A percentile compares a stretch with the other conserved stretches of the same genome.
phyloP scores from a whole-genome alignment of 2,113 vertebrate species.

The Crypturellus undulatus region DNA sequence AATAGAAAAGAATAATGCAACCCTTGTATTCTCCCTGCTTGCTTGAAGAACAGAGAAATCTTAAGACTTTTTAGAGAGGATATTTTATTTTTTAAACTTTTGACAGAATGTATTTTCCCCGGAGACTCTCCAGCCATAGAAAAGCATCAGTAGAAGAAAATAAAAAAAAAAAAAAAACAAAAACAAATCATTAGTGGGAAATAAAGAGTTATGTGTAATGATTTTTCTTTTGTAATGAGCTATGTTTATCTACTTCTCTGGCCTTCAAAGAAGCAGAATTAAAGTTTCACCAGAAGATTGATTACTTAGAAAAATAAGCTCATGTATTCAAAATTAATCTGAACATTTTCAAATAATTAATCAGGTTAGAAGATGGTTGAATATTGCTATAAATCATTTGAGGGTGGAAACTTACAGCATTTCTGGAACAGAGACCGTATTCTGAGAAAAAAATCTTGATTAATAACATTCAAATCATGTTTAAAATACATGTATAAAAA shows the following conservation, averaged over 20 bases:
- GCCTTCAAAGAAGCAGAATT: neutral
- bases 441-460: neutral
- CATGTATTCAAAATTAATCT: neutral
- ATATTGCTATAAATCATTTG: neutral
- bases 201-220: neutral
- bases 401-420: neutral
- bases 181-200: neutral
- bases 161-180: too few relatives aligned
- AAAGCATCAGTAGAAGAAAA: neutral
- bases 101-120: neutral
- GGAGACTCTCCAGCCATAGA: neutral
- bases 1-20: neutral
- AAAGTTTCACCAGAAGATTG: neutral
- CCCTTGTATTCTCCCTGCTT: neutral
- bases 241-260: neutral
- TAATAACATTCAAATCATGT: neutral
- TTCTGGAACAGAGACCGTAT: neutral
- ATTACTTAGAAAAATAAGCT: neutral
- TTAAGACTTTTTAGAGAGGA: neutral
- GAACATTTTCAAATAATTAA: neutral
- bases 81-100: neutral
- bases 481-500: neutral
- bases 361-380: neutral
- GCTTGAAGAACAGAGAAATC: neutral
- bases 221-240: neutral